A percentile compares a stretch with the other conserved stretches of the same genome.
phyloP scores from a whole-genome alignment of 2,888 invertebrate species.

The Clepsis dumicolana region DNA sequence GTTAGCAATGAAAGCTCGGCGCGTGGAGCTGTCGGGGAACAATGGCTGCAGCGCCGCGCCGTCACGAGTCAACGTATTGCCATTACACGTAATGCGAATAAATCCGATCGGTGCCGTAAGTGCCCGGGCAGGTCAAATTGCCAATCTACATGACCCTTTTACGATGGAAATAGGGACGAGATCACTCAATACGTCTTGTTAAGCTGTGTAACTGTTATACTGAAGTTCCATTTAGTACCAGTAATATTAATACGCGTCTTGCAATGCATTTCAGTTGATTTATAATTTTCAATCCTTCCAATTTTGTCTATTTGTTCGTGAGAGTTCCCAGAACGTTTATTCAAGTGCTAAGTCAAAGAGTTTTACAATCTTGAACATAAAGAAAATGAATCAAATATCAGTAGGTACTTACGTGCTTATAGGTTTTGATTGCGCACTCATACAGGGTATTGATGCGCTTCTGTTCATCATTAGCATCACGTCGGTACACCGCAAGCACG shows the following conservation, averaged over 20 bases:
- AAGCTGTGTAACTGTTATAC: conserved; percentile 13
- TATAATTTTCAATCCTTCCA: too few species aligned
- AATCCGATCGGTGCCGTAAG: conserved; percentile 42
- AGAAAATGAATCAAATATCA: neutral
- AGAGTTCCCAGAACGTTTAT: neutral
- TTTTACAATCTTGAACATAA: too few species aligned
- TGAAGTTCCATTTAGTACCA: conserved; percentile 8
- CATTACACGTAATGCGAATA: conserved; percentile 44
- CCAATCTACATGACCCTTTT: conserved; percentile 43
- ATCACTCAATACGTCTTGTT: conserved; percentile 37
- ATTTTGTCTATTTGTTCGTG: neutral
- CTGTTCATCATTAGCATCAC: conserved; percentile 58
- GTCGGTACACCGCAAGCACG: conserved; percentile 51
- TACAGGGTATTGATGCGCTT: conserved; percentile 54
- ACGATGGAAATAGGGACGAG: conserved; percentile 36
- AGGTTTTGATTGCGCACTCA: conserved; percentile 49
- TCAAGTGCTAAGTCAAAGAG: neutral
- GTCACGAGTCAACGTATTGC: conserved; percentile 38
- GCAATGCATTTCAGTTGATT: neutral
- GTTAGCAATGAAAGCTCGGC: conserved; percentile 32
- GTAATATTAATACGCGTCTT: conserved; percentile 4
- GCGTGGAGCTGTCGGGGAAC: conserved; percentile 32
- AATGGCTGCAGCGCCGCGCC: conserved; percentile 33
- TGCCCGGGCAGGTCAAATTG: conserved; percentile 40
- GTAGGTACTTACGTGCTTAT: conserved; percentile 5